A percentile compares a stretch with the other conserved stretches of the same genome.
Evolutionary conservation across 1,140 invertebrate species (phyloP).

Genomic region (Acromyrmex echinatior): DNA sequence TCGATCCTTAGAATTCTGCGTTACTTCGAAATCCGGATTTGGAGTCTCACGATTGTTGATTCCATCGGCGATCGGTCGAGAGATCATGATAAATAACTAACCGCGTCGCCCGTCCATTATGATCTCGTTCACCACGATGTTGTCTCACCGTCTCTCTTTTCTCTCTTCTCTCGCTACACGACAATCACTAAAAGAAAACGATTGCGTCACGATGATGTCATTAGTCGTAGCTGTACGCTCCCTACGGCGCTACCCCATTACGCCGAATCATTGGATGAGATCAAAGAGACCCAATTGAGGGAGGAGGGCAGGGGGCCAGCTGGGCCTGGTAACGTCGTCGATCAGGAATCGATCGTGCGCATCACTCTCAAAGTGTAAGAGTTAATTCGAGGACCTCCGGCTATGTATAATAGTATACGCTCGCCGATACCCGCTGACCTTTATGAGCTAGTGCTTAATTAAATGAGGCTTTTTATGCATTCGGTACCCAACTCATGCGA

Average conservation of each 20-base stretch:
- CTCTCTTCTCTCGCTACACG: constrained; percentile 44
- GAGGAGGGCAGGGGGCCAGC: neutral
- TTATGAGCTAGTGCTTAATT: constrained; percentile 68
- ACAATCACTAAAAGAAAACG: constrained; percentile 81
- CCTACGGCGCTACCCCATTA: constrained; percentile 84
- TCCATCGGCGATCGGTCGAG: constrained; percentile 42
- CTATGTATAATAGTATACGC: constrained; percentile 44
- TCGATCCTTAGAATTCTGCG: neutral
- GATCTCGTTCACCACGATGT: constrained; percentile 69
- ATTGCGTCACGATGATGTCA: constrained; percentile 86
- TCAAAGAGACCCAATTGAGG: constrained; percentile 36
- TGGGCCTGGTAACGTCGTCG: constrained; percentile 24
- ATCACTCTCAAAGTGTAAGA: constrained; percentile 64
- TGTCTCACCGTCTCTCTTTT: constrained; percentile 54
- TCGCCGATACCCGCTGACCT: constrained; percentile 52
- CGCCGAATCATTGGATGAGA: constrained; percentile 83
- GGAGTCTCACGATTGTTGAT: constrained; percentile 63
- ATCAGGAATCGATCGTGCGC: constrained; percentile 31
- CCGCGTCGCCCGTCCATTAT: constrained; percentile 61
- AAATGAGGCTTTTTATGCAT: constrained; percentile 72
- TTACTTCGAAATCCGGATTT: neutral
- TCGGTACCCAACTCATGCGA: constrained; percentile 33
- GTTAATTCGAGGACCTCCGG: constrained; percentile 73
- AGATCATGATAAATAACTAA: constrained; percentile 1
- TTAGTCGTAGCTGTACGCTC: constrained; percentile 82